A percentile compares a stretch with the other conserved stretches of the same genome.
Evolutionary conservation across 2,888 invertebrate species (phyloP).

Genomic region (Rhagophthalmus giganteus): DNA sequence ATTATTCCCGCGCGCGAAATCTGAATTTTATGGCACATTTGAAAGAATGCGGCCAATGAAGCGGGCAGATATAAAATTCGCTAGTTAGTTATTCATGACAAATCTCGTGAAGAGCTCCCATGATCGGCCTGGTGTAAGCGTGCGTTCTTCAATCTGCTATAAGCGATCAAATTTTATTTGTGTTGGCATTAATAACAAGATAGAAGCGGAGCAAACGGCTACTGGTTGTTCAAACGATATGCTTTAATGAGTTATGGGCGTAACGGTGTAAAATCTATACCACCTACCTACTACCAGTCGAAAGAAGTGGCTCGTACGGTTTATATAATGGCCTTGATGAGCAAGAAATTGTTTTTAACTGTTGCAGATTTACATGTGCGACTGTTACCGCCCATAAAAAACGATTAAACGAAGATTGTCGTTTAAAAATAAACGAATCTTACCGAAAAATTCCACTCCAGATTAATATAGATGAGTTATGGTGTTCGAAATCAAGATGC

Average conservation of each 20-base stretch:
- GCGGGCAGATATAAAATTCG: conserved; percentile 6
- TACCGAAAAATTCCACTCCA: no score
- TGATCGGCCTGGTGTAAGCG: neutral
- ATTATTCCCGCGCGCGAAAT: neutral
- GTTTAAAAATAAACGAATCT: no score
- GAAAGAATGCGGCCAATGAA: conserved; percentile 6
- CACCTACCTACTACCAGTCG: conserved; percentile 11
- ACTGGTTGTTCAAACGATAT: conserved; percentile 24
- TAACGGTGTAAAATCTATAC: conserved; percentile 27
- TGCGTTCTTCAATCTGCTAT: conserved; percentile 15
- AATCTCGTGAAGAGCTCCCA: conserved; percentile 5
- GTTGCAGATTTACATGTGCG: conserved; percentile 8
- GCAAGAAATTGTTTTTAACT: conserved; percentile 19
- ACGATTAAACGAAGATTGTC: neutral
- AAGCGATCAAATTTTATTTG: conserved; percentile 25
- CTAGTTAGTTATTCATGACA: conserved; percentile 10
- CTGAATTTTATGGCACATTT: neutral
- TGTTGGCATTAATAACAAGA: conserved; percentile 26
- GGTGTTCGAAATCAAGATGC: no score
- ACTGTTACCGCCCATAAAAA: neutral
- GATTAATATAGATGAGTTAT: no score
- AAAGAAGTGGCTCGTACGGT: neutral
- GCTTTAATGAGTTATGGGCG: conserved; percentile 31
- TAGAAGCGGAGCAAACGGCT: conserved; percentile 20
- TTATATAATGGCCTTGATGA: conserved; percentile 11